Evolutionary conservation across 2,888 invertebrate genomes (phyloP).

Genomic region (Bibio marci): DNA sequence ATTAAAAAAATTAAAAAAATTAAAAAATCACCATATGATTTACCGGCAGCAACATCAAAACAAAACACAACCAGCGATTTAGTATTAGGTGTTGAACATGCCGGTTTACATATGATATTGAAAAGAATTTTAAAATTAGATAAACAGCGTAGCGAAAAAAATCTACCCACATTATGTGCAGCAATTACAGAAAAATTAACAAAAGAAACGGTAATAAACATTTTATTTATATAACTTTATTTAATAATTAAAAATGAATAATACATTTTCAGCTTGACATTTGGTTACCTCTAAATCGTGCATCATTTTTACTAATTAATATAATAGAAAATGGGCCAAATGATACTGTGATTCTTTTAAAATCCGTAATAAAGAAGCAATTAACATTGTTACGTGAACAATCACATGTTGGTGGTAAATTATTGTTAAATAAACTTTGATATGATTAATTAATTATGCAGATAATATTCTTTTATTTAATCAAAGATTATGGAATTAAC

Average conservation of each 20-base stretch:
- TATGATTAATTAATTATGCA: slow-evolving; percentile 12
- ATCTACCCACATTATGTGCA: slow-evolving; percentile 38
- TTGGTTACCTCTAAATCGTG: slow-evolving; percentile 58
- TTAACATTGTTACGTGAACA: slow-evolving; percentile 34
- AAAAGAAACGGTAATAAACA: slow-evolving; percentile 32
- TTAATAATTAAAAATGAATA: neutral
- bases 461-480: slow-evolving; percentile 8
- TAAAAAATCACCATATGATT: neutral
- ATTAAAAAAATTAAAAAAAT: slow-evolving; percentile 7
- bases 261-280: slow-evolving; percentile 33
- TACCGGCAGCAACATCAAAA: slow-evolving; percentile 10
- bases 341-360: slow-evolving; percentile 17
- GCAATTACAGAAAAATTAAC: slow-evolving; percentile 35
- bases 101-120: slow-evolving; percentile 56
- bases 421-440: slow-evolving; percentile 36
- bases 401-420: slow-evolving; percentile 40
- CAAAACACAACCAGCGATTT: slow-evolving; percentile 8
- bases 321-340: slow-evolving; percentile 43
- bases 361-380: too few species aligned
- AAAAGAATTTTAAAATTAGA: slow-evolving; percentile 58
- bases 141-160: slow-evolving; percentile 28
- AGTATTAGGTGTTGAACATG: slow-evolving; percentile 44
- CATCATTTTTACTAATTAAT: slow-evolving; percentile 54
- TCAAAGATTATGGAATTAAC: too few species aligned
- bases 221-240: neutral